Evolutionary conservation across 2,888 invertebrate genomes (phyloP).

Genomic region (Watsonalla binaria): DNA sequence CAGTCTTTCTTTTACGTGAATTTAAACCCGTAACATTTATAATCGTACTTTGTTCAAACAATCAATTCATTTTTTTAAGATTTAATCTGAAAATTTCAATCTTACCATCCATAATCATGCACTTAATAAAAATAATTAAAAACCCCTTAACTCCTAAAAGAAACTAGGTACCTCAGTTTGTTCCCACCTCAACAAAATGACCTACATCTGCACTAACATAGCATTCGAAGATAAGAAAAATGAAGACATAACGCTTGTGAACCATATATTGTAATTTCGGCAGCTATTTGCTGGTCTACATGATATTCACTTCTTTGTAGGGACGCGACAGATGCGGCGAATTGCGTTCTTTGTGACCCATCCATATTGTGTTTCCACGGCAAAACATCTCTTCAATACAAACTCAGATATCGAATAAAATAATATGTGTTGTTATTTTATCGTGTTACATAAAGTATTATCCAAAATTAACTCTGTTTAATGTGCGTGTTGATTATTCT

Average conservation of each 20-base stretch:
- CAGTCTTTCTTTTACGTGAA: too few relatives aligned
- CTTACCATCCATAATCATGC: too few relatives aligned
- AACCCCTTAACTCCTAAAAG: too few relatives aligned
- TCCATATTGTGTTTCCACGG: constrained; percentile 41
- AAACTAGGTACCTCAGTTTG: too few relatives aligned
- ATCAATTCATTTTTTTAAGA: too few relatives aligned
- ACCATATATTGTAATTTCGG: constrained; percentile 32
- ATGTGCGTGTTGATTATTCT: too few relatives aligned
- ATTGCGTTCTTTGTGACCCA: constrained; percentile 54
- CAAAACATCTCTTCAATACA: constrained; percentile 37
- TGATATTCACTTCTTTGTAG: constrained; percentile 51
- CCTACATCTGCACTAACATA: not conserved
- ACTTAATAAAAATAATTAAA: too few relatives aligned
- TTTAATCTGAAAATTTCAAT: too few relatives aligned
- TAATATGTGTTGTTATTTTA: constrained; percentile 16
- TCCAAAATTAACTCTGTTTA: too few relatives aligned
- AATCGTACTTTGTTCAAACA: too few relatives aligned
- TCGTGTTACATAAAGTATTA: constrained; percentile 12
- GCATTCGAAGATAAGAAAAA: not conserved
- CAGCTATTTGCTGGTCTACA: constrained; percentile 24
- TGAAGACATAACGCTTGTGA: constrained; percentile 8
- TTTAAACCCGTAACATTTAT: too few relatives aligned
- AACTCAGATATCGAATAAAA: constrained; percentile 28
- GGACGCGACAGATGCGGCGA: constrained; percentile 47
- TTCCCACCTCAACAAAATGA: not conserved